Evolutionary conservation across 2,888 invertebrate species (phyloP).

Genomic region (Auanema sp.): DNA sequence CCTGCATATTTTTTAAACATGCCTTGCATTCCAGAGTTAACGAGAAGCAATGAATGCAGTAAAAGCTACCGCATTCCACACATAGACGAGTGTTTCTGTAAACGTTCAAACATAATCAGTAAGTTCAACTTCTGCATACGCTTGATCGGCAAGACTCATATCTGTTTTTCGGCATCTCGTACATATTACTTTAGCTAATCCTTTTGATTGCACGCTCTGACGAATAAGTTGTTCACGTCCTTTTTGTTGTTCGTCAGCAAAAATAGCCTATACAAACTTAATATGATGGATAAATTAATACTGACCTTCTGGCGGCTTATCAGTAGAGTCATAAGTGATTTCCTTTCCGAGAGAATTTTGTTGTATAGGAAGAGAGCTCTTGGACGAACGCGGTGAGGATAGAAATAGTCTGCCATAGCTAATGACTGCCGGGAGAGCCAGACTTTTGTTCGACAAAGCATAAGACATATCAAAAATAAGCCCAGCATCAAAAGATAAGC

Average conservation of each 20-base stretch:
- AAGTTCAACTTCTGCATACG: conserved; percentile 25
- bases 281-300: not conserved
- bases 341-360: conserved; percentile 36
- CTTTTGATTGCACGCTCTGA: conserved; percentile 33
- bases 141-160: conserved; percentile 39
- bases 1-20: conserved; percentile 26
- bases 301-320: conserved; percentile 21
- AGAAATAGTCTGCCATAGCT: conserved; percentile 47
- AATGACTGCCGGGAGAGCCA: conserved; percentile 42
- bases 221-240: conserved; percentile 33
- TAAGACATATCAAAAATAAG: conserved; percentile 33
- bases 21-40: conserved; percentile 30
- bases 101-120: not conserved
- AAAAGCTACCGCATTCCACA: conserved; percentile 44
- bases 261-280: conserved; percentile 6
- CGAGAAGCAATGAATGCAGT: conserved; percentile 52
- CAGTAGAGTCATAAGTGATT: conserved; percentile 32
- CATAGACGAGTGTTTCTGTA: conserved; percentile 50
- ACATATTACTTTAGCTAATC: conserved; percentile 36
- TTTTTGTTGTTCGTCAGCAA: conserved; percentile 22
- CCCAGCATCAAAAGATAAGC: conserved; percentile 40
- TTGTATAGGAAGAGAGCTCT: conserved; percentile 49
- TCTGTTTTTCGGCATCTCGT: conserved; percentile 41
- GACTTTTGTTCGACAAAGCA: conserved; percentile 41
- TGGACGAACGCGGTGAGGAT: conserved; percentile 40